Evolutionary conservation across 2,888 invertebrate species (phyloP).

Genomic region (Nycteola revayana): DNA sequence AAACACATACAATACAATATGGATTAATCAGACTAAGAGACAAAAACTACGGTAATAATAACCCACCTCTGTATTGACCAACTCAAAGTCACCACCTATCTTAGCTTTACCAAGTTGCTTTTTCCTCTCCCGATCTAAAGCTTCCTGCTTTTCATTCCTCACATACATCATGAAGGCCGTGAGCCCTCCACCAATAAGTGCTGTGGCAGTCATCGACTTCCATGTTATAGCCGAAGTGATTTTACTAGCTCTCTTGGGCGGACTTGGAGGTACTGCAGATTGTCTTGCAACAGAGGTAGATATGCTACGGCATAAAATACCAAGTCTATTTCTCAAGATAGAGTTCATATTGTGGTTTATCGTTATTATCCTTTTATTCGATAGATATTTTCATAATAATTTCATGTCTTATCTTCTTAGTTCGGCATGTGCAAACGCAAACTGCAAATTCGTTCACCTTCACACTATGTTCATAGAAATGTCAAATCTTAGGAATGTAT

Average conservation of each 20-base stretch:
- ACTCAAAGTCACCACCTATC: constrained; percentile 96
- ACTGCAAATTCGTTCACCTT: no score
- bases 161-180: constrained; percentile 89
- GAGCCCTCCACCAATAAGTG: constrained; percentile 84
- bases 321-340: constrained; percentile 47
- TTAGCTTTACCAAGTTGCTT: constrained; percentile 93
- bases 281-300: constrained; percentile 54
- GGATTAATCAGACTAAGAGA: no score
- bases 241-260: constrained; percentile 54
- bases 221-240: constrained; percentile 88
- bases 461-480: no score
- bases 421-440: constrained; percentile 14
- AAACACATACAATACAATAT: no score
- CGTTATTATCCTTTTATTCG: constrained; percentile 5
- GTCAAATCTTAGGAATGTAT: no score
- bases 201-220: constrained; percentile 87
- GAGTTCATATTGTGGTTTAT: constrained; percentile 52
- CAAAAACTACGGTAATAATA: neutral
- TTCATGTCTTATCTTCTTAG: constrained; percentile 1
- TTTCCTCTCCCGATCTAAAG: constrained; percentile 87
- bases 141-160: constrained; percentile 89
- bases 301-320: constrained; percentile 47
- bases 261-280: constrained; percentile 56
- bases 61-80: constrained; percentile 85
- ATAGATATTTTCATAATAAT: constrained; percentile 25